Conservation (phyloP, 2,797 vertebrate genomes). For the Falco concolor region DNA sequence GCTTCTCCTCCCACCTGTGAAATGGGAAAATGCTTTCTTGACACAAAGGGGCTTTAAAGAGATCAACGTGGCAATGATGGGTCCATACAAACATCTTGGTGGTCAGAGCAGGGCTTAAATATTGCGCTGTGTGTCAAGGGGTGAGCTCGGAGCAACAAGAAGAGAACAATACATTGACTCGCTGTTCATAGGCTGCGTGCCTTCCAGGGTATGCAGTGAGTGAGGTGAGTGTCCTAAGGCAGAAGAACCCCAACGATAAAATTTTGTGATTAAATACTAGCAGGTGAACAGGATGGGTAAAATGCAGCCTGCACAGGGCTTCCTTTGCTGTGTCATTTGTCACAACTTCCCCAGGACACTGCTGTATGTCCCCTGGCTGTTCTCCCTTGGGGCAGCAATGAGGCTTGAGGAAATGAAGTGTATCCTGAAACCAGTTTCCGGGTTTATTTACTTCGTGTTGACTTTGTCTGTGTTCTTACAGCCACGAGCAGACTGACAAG, state of each 20-base stretch:
- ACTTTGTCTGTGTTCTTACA: not conserved
- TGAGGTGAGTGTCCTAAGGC: not conserved
- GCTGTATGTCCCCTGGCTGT: not conserved
- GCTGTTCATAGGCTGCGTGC: not conserved
- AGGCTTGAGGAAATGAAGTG: not conserved
- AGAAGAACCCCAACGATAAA: not conserved
- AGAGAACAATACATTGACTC: not conserved
- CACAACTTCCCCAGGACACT: not conserved
- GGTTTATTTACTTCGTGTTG: not conserved
- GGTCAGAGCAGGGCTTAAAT: not conserved
- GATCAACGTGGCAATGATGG: not conserved
- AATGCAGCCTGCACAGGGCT: not conserved
- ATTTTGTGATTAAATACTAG: not conserved
- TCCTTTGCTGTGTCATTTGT: not conserved
- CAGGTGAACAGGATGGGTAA: not conserved
- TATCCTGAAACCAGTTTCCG: not conserved
- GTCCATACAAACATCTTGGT: not conserved
- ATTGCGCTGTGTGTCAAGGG: accelerated
- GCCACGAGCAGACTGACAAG: not conserved
- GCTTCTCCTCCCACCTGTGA: not conserved
- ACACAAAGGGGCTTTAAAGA: not conserved
- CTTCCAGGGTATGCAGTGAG: not conserved
- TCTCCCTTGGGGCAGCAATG: not conserved
- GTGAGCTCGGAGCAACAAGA: not conserved
- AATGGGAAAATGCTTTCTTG: not conserved